A percentile compares a stretch with the other conserved stretches of the same genome.
These are phyloP conservation scores for Andrena dorsata DNA, from an alignment of 2,888 invertebrate species.

Conservation along the genomic window DNA sequence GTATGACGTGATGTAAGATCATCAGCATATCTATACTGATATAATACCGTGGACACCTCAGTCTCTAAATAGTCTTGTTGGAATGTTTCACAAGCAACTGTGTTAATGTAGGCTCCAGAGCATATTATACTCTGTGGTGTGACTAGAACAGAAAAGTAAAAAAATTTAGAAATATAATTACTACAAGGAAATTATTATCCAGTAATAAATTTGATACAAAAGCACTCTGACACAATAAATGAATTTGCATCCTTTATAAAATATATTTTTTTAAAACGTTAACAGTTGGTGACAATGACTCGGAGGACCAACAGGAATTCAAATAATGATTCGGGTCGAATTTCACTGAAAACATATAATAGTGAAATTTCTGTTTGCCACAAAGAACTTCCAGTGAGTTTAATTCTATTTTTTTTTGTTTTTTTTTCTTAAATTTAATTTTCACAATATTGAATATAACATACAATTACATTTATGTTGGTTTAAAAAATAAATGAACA, in stretches of 20 bases:
- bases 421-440: conserved; percentile 38
- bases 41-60: conserved; percentile 38
- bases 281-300: conserved; percentile 67
- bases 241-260: conserved; percentile 19
- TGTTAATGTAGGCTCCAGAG: neutral
- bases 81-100: conserved; percentile 11
- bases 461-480: conserved; percentile 2
- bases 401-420: conserved; percentile 18
- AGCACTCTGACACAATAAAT: conserved; percentile 6
- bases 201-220: neutral
- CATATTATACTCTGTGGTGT: neutral
- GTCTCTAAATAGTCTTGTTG: conserved; percentile 24
- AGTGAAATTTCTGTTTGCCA: conserved; percentile 60
- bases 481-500: neutral
- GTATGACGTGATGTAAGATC: conserved; percentile 56
- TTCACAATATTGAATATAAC: conserved; percentile 10
- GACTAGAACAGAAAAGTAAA: neutral
- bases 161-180: neutral
- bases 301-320: conserved; percentile 66
- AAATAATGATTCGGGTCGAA: conserved; percentile 45
- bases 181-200: neutral
- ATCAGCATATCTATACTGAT: conserved; percentile 58
- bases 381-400: conserved; percentile 67
- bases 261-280: conserved; percentile 43
- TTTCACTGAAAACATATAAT: conserved; percentile 52